Percentiles rank a stretch among this genome's conserved stretches.
Evolutionary conservation across 2,797 vertebrate genomes (phyloP).

Genomic region (Meriones psammophilus): DNA sequence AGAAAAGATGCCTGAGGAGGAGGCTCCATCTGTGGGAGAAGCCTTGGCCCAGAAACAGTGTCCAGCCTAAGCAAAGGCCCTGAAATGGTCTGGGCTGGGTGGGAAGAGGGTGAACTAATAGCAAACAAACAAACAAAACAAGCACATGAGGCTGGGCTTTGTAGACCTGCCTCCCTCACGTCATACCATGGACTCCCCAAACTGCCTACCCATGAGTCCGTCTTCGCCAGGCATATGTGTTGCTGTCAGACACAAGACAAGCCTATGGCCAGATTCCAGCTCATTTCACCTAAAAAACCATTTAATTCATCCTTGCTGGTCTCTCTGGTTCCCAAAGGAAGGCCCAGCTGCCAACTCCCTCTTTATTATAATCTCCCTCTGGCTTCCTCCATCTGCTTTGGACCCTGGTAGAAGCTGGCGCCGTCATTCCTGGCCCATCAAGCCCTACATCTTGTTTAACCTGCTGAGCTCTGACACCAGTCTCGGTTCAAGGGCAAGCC

Average conservation of each 20-base stretch:
- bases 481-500: constrained; percentile 25
- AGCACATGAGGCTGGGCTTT: neutral
- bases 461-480: neutral
- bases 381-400: constrained; percentile 76
- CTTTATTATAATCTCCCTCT: constrained; percentile 66
- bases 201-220: neutral
- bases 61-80: neutral
- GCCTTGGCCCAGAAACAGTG: fast-evolving
- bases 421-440: neutral
- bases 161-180: neutral
- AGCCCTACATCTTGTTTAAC: constrained; percentile 63
- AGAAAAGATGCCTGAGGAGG: neutral
- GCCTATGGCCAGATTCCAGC: constrained; percentile 72
- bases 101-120: fast-evolving
- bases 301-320: constrained; percentile 68
- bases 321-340: constrained; percentile 62
- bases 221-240: constrained; percentile 22
- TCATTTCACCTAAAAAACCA: constrained; percentile 30
- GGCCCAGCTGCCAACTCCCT: constrained; percentile 70
- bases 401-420: constrained; percentile 32
- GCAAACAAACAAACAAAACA: neutral
- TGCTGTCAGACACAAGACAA: constrained; percentile 49
- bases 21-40: no score
- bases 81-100: no score
- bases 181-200: neutral